Base-by-base conservation (phyloP, 1,140 invertebrate species). In the Diorhabda elongata region DNA sequence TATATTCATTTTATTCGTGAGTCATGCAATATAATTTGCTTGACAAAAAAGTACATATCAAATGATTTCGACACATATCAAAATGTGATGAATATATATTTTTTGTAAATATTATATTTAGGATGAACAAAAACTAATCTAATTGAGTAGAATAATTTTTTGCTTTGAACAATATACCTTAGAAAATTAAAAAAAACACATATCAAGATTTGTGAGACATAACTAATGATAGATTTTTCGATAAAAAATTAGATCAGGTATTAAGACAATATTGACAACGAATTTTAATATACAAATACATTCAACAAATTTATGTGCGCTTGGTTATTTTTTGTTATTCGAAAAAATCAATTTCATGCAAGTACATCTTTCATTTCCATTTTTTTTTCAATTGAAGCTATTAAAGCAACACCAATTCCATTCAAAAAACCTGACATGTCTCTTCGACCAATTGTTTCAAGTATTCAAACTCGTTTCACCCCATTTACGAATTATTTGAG, bases 61-160 rank as follows among this genome's bases (percentile, higher is more conserved):
- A 73, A 73, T 58, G 64, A 69, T 66, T 68, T 57, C 26, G 43
- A 69, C 62, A 70, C 72, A 73, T 73, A 73, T 73, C 72, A 73
- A 71, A 73, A 73, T 73, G 72, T 73, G 69, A 73, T 73, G 62
- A 58, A 58, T 68, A 68, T 52, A 8, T 68, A 68, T 63, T 63
- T 68, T 68, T 68, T 63, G 60, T 68, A 68, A 47, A 68, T 68
- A 62, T 44, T 62, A 62, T 67, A 59, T 66, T 41, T 66, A 58
- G 64, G 44, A 68, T 63, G 58, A 61, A n/a, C 58, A 58, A 8
- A 7, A 7, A 67, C 6, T 44, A 8, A 47, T 67, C 57, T 67
- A 58, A 67, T 42, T 56, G 63, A 56, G 44, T 62, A 62, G 61
- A 43, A 8, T 62, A 62, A 62, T 62, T 44, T 6, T 62, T 52